A percentile compares a stretch with the other conserved stretches of the same genome.
Conservation (phyloP, 1,140 invertebrate species). For the Glossosoma conforme region DNA sequence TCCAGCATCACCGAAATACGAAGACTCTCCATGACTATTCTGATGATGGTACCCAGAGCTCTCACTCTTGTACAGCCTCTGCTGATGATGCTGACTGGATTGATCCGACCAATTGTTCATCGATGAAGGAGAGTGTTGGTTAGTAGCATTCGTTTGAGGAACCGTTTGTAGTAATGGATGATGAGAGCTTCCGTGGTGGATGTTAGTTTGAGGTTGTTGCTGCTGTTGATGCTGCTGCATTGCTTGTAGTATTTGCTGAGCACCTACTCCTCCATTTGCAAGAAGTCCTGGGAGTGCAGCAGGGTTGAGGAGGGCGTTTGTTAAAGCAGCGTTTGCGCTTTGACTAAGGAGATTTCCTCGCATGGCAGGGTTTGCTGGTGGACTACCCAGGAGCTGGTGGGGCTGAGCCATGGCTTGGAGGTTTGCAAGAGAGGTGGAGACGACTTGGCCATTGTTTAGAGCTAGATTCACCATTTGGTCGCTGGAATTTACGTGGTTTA, state of each 20-base stretch:
- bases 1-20: conserved; percentile 21
- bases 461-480: conserved; percentile 78
- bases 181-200: conserved; percentile 37
- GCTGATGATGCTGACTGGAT: conserved; percentile 33
- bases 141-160: conserved; percentile 15
- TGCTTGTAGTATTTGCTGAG: conserved; percentile 58
- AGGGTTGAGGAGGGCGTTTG: conserved; percentile 55
- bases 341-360: conserved; percentile 55
- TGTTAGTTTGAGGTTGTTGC: conserved; percentile 43
- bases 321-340: conserved; percentile 42
- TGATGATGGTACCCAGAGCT: conserved; percentile 38
- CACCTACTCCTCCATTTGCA: conserved; percentile 59
- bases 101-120: conserved; percentile 29
- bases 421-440: conserved; percentile 78
- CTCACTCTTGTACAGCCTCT: conserved; percentile 48
- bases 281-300: conserved; percentile 64
- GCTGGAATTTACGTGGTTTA: conserved; percentile 73
- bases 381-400: conserved; percentile 50
- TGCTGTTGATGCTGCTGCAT: conserved; percentile 54
- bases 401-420: conserved; percentile 73
- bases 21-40: conserved; percentile 32
- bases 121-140: conserved; percentile 31
- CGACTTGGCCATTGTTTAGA: conserved; percentile 75
- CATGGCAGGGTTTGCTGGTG: conserved; percentile 39
- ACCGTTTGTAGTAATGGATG: conserved; percentile 19